Evolutionary conservation across 2,888 invertebrate genomes (phyloP).

Genomic region (Mythimna ferrago): DNA sequence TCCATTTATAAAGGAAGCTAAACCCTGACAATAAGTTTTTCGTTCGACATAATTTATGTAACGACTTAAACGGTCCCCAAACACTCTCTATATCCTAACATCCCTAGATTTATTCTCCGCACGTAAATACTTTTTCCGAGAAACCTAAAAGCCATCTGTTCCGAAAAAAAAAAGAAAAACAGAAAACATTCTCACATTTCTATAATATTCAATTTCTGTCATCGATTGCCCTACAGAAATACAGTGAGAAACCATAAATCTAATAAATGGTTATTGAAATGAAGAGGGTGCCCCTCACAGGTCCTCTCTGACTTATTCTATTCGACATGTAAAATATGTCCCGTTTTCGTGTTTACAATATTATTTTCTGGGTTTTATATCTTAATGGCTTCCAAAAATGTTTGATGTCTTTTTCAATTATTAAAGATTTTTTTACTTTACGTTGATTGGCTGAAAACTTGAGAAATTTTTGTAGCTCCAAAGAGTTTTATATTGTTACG

Average conservation of each 20-base stretch:
- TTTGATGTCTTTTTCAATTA: constrained; percentile 22
- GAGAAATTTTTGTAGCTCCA: constrained; percentile 12
- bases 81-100: constrained; percentile 42
- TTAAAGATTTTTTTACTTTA: background rate
- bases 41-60: constrained; percentile 42
- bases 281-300: constrained; percentile 76
- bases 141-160: constrained; percentile 63
- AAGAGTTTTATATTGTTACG: constrained; percentile 21
- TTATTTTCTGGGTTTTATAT: constrained; percentile 48
- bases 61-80: constrained; percentile 50
- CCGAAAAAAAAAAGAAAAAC: constrained; percentile 51
- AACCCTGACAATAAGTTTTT: constrained; percentile 23
- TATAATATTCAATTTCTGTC: constrained; percentile 77
- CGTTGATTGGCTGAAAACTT: constrained; percentile 16
- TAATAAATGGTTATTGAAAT: constrained; percentile 81
- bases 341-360: constrained; percentile 59
- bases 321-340: constrained; percentile 66
- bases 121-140: constrained; percentile 58
- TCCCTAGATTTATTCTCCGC: constrained; percentile 57
- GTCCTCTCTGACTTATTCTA: constrained; percentile 70
- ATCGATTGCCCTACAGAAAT: constrained; percentile 70
- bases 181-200: constrained; percentile 51
- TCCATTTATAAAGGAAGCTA: constrained; percentile 4
- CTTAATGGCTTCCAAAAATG: constrained; percentile 29
- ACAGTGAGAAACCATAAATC: constrained; percentile 77